Evolutionary conservation across 2,113 vertebrate genomes (phyloP), one percentile per base, ranked within the genome.

Genomic region (Columba livia): DNA sequence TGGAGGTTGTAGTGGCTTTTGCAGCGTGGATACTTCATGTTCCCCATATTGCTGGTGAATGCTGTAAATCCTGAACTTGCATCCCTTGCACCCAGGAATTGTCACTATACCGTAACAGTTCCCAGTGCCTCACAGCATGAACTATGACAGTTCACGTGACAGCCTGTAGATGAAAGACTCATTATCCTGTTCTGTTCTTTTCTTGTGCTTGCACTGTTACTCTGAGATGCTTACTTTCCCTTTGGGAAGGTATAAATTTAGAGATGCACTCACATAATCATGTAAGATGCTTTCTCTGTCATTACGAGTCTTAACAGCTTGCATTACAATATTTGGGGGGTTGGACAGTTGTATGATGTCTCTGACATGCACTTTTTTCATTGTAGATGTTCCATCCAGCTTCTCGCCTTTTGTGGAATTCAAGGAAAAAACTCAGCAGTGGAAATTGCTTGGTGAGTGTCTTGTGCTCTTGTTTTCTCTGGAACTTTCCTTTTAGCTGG

Each of bases 391-490:
- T 62, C 98, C 99, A 65, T 98, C 98, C 89, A 99, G 99, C 77
- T 99, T 99, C 91, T 98, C 98, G 72, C 99, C 99, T 23, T 99
- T 99, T 96, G 99, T 99, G 90, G 99, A 99, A 91, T 99, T 99
- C 97, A 97, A 96, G 81, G 99, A 99, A 87, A 98, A 98, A 79
- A 98, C 97, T 24, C 99, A 99, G 96, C 99, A 99, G 95, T 99
- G 99, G 99, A 99, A 98, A 74, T 98, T 99, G 97, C 98, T 99
- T 6, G 98, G 99, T 99, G 96, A 98, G 98, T 97, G 19, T 38
- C 65, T 81, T 64, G 5, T 53, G 31, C 25, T 79, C 29, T 31
- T 26, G 6, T 74, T 70, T 67, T 81, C 44, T 85, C 15, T 7
- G 42, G 50, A 40, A 17, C n/a, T 78, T 65, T 53, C 51, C 28